These are phyloP conservation scores for Otocyon megalotis DNA, from an alignment of 2,113 vertebrate genomes.

Conservation along the genomic window DNA sequence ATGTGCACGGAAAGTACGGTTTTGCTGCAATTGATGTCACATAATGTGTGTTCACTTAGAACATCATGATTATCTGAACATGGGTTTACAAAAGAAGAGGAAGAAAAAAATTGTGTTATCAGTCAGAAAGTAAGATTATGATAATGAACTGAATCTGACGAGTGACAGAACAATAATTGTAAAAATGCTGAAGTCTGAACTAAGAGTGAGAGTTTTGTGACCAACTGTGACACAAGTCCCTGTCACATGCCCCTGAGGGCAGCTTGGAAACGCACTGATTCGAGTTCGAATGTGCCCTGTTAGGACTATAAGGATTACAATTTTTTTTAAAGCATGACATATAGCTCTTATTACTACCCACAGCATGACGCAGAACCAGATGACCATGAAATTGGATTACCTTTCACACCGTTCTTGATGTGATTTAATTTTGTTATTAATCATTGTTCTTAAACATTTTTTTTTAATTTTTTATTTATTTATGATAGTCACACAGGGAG, in stretches of 20 bases:
- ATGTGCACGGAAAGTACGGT: neutral
- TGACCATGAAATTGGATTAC: constrained; percentile 10
- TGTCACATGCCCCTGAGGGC: neutral
- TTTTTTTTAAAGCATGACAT: neutral
- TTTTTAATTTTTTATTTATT: no score
- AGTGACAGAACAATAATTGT: neutral
- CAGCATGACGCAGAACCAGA: neutral
- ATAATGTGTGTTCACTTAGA: neutral
- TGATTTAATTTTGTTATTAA: constrained; percentile 52
- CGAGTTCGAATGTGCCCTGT: neutral
- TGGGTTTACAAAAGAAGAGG: neutral
- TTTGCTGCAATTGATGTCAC: constrained; percentile 23
- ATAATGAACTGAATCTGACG: constrained; percentile 27
- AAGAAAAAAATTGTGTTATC: neutral
- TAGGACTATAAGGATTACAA: neutral
- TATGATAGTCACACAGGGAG: no score
- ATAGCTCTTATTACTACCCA: neutral
- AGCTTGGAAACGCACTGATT: constrained; percentile 30
- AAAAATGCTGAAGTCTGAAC: constrained; percentile 6
- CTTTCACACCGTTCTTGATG: neutral
- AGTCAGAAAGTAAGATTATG: constrained; percentile 13
- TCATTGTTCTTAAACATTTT: constrained; percentile 45
- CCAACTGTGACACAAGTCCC: constrained; percentile 12
- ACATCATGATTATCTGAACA: neutral
- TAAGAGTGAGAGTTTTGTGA: constrained; percentile 58